Evolutionary conservation across 1,140 invertebrate species (phyloP), one percentile per base, ranked within the genome.

Genomic region (Penaeus indicus): DNA sequence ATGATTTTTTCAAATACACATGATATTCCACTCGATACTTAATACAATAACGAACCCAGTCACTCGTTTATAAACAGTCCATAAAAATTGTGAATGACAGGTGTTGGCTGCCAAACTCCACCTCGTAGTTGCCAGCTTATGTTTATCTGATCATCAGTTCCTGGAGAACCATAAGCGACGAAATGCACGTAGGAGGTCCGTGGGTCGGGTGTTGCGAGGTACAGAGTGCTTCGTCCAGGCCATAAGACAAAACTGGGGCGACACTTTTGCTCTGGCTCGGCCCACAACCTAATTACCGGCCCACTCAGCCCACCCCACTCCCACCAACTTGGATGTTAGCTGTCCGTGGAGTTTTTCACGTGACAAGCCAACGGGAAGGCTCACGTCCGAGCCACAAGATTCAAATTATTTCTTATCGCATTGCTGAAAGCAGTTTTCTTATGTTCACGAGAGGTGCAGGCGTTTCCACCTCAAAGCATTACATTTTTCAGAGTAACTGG

Each of bases 201-300:
- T 38, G 38, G 42, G 63, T 75, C 72, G 79, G 78, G 32, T 63
- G 75, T 54, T 22, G 85, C 62, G 78, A 32, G 78, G 63, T 32
- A 64, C 64, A 69, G 78, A 81, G 82, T 85, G 84, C 62, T 80
- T 89, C 27, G 61, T 84, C 61, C 88, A 89, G 60, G 88, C 75
- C 88, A 85, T 89, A 85, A 89, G 88, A 89, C 88, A 89, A 89
- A 89, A 89, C 88, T 89, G 88, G 84, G 64, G 88, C 88, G 88
- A 89, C 88, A 89, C 88, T 89, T 89, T 89, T 84, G 83, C 88
- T 85, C 78, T 85, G 83, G 88, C 88, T 75, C 83, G 83, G 78
- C 83, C 88, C 88, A 89, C 88, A 89, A 89, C 88, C 88, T 89
- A 89, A 89, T 89, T 89, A 89, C 88, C 62, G 75, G 88, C 82